Conservation (phyloP, 1,140 invertebrate genomes). For the Steinernema feltiae region DNA sequence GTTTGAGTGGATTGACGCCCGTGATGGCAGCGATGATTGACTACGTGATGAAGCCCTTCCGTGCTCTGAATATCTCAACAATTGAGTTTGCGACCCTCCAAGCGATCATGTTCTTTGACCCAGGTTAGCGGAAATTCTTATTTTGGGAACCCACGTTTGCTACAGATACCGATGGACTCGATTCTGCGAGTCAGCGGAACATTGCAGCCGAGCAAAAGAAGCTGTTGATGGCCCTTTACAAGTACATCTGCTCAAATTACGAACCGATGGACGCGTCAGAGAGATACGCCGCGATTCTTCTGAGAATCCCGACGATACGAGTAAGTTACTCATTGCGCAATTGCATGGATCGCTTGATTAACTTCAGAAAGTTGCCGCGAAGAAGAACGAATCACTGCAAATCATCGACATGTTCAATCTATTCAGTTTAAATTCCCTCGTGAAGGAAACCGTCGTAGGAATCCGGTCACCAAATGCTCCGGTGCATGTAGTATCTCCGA, state of each 20-base stretch:
- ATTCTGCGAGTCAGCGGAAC: constrained; percentile 55
- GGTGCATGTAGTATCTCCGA: neutral
- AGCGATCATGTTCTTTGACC: constrained; percentile 58
- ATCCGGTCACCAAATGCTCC: constrained; percentile 28
- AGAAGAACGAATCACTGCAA: constrained; percentile 56
- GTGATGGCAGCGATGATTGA: constrained; percentile 57
- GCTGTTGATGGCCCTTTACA: constrained; percentile 46
- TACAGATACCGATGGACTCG: constrained; percentile 56
- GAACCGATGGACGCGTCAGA: constrained; percentile 41
- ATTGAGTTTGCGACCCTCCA: constrained; percentile 53
- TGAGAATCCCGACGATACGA: constrained; percentile 53
- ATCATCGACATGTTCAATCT: constrained; percentile 56
- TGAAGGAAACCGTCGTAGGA: constrained; percentile 53
- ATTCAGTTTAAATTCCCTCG: constrained; percentile 50
- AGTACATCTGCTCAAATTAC: constrained; percentile 42
- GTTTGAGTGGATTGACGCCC: constrained; percentile 50
- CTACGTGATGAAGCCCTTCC: constrained; percentile 56
- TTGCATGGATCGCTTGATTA: neutral
- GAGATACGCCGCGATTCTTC: constrained; percentile 49
- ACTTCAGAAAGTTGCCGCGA: constrained; percentile 55
- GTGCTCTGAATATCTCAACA: constrained; percentile 37
- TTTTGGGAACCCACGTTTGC: constrained; percentile 3
- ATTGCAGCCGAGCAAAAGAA: constrained; percentile 55
- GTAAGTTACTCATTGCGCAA: constrained; percentile 15
- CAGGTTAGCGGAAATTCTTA: constrained; percentile 31